phyloP scores from a whole-genome alignment of 2,888 invertebrate species.

The Polymixis flavicincta region DNA sequence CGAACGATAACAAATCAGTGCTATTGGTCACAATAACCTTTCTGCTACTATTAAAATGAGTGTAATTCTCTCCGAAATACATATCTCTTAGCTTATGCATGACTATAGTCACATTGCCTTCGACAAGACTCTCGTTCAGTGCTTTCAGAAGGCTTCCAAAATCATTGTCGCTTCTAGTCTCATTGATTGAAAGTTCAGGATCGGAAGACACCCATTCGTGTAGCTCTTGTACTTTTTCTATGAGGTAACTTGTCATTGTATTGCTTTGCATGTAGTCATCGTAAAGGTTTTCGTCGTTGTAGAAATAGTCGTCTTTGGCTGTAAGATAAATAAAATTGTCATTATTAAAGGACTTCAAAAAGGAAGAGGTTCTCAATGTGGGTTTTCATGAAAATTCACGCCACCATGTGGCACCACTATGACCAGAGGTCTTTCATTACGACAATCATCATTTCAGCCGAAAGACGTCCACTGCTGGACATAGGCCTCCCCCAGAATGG shows the following conservation, averaged over 20 bases:
- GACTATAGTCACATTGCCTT: slow-evolving; percentile 87
- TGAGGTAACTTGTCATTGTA: slow-evolving; percentile 86
- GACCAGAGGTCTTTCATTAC: no score
- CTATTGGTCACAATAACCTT: slow-evolving; percentile 84
- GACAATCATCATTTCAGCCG: no score
- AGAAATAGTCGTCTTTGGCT: slow-evolving; percentile 80
- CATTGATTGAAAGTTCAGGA: slow-evolving; percentile 77
- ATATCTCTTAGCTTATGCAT: slow-evolving; percentile 88
- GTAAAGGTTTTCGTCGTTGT: slow-evolving; percentile 85
- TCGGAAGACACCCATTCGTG: slow-evolving; percentile 88
- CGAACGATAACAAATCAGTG: slow-evolving; percentile 89
- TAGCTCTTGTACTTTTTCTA: slow-evolving; percentile 88
- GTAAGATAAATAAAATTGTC: slow-evolving; percentile 1
- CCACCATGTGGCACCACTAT: no score
- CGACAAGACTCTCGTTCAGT: slow-evolving; percentile 87
- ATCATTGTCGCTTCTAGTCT: slow-evolving; percentile 70
- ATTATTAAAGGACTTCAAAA: not conserved
- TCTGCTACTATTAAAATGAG: slow-evolving; percentile 73
- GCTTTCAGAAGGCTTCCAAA: slow-evolving; percentile 85
- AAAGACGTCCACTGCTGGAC: no score
- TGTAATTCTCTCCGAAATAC: slow-evolving; percentile 86
- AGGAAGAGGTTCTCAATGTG: no score
- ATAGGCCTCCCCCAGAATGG: no score
- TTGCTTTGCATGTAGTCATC: slow-evolving; percentile 88
- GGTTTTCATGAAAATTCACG: no score